These are phyloP conservation scores for Machimus rusticus DNA, from an alignment of 2,888 invertebrate genomes.

Conservation along the genomic window DNA sequence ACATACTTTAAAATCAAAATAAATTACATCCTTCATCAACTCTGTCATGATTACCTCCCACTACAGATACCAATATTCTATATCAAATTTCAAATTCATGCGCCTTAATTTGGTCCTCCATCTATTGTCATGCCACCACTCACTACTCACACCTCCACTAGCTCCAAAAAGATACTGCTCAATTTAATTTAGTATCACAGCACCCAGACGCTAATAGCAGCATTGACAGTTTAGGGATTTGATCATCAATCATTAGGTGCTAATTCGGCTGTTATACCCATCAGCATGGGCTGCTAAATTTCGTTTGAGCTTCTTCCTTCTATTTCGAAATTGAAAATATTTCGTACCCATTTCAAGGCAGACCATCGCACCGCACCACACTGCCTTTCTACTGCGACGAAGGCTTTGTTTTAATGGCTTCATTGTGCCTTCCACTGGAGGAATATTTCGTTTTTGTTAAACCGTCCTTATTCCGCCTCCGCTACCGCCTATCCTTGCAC, in stretches of 20 bases:
- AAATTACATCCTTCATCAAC: too few relatives aligned
- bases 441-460: neutral
- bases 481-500: neutral
- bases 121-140: neutral
- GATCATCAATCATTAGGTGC: neutral
- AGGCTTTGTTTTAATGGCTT: constrained; percentile 2
- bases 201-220: neutral
- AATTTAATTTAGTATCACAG: neutral
- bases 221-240: constrained; percentile 11
- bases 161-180: neutral
- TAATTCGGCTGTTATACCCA: neutral
- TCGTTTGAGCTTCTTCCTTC: neutral
- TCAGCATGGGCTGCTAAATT: neutral
- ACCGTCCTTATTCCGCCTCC: neutral
- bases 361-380: neutral
- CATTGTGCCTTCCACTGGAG: neutral
- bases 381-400: neutral
- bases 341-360: neutral
- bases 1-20: too few relatives aligned
- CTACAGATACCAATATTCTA: neutral
- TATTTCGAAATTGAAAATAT: neutral
- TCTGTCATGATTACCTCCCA: neutral
- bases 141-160: neutral
- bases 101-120: neutral
- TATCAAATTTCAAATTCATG: neutral